phyloP scores from a whole-genome alignment of 2,113 vertebrate genomes.

The Cyphomyrus discorhynchus region DNA sequence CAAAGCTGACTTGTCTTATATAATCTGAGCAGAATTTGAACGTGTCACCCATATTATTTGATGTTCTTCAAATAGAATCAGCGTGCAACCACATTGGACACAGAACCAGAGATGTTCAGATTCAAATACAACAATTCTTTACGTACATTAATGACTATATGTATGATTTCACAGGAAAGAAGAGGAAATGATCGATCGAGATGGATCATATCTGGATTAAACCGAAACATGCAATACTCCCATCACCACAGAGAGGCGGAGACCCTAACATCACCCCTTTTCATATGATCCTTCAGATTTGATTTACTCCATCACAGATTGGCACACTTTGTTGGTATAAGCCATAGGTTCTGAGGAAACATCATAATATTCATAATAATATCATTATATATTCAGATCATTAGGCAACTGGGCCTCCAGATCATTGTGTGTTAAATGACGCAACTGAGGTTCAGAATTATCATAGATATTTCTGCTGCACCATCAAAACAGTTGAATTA shows the following conservation, averaged over 20 bases:
- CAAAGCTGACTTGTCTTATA: not conserved
- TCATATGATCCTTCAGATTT: not conserved
- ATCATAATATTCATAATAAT: not conserved
- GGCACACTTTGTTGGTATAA: not conserved
- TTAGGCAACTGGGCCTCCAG: not conserved
- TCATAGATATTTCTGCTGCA: not conserved
- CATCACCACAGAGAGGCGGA: not conserved
- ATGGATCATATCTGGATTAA: conserved; percentile 1
- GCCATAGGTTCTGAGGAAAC: not conserved
- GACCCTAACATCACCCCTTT: not conserved
- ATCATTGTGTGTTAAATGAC: not conserved
- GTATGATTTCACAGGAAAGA: conserved; percentile 16
- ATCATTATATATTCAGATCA: not conserved
- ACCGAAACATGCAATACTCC: not conserved
- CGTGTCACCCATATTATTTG: not conserved
- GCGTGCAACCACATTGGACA: not conserved
- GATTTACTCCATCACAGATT: not conserved
- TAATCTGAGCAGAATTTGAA: not conserved
- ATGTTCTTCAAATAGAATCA: not conserved
- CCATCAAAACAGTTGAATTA: not conserved
- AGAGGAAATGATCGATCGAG: conserved; percentile 5
- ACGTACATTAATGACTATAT: conserved; percentile 9
- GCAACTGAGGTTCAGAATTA: not conserved
- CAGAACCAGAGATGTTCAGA: not conserved
- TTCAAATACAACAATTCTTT: not conserved